Evolutionary conservation across 2,888 invertebrate species (phyloP).

Genomic region (Agapostemon virescens): DNA sequence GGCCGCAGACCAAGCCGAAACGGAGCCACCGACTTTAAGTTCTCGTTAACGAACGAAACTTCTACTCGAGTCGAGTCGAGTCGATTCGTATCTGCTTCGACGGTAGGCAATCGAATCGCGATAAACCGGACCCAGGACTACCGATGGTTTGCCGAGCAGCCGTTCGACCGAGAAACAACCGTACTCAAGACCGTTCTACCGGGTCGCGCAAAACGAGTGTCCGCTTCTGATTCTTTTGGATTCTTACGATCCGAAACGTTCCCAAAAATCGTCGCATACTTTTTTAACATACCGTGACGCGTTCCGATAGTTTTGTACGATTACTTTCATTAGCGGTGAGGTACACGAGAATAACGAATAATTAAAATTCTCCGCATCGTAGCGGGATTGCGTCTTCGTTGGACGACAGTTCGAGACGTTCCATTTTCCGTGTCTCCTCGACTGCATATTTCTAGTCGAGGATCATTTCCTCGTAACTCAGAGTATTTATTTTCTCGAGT

Average conservation of each 20-base stretch:
- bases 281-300: too few relatives aligned
- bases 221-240: not conserved
- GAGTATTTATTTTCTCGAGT: too few relatives aligned
- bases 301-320: not conserved
- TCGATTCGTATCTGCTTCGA: not conserved
- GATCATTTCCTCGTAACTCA: too few relatives aligned
- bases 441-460: too few relatives aligned
- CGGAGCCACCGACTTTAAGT: slow-evolving; percentile 9
- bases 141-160: not conserved
- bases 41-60: slow-evolving; percentile 50
- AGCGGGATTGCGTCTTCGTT: too few relatives aligned
- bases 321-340: not conserved
- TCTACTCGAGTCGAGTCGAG: not conserved
- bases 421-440: too few relatives aligned
- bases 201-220: not conserved
- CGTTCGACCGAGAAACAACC: not conserved
- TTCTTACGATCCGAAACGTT: not conserved
- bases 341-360: too few relatives aligned
- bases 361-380: too few relatives aligned
- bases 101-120: slow-evolving; percentile 59
- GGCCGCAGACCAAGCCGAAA: not conserved
- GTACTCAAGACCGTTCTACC: not conserved
- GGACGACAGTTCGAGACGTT: too few relatives aligned
- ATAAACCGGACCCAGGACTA: slow-evolving; percentile 44
- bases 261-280: not conserved